Base-by-base conservation (phyloP, 92 coral and sea anemone genomes). In the Anthopleura xanthogrammica region DNA sequence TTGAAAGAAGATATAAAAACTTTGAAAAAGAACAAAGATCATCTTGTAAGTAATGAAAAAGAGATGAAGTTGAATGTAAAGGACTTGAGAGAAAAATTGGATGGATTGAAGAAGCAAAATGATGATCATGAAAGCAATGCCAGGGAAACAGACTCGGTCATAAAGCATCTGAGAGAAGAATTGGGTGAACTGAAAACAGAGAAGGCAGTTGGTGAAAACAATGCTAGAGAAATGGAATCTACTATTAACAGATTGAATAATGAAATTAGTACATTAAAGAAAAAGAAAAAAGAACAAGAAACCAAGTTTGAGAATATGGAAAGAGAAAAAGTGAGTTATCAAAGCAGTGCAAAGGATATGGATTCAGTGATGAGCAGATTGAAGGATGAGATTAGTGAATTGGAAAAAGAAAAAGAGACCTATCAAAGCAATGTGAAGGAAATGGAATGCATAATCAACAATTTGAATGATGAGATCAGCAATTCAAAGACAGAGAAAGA, bases 11-110 rank as follows among this genome's bases (percentile, higher is more conserved):
- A 75, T 40, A 29, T 83, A 54, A 8, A 17, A 16, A 36, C 41
- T 19, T 50, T 83, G 50, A 77, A 39, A 50, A 85, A 77, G n/a
- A 22, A 57, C 19, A 81, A 88, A 68, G 16, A n/a, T 5, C 19
- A 68, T 9, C 16, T 12, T 29, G 74, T 9, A 68, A 24, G 14
- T 12, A 68, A 36, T 24, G 74, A 23, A 36, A 24, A 68, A 29
- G 41, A 68, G 19, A n/a, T 68, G 74, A 29, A 68, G 10, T 68
- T 68, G 74, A 23, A 22, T 68, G 7, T 68, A 23, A 68, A 68
- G 14, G 74, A 68, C 11, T 12, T 68, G 46, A 68, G 36, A 36
- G 42, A 68, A 0, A 12, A 68, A 29, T 9, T 29, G 6, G 4
- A 12, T 24, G 42, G 5, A 13, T 36, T 68, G 42, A 68, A 68